A percentile compares a stretch with the other conserved stretches of the same genome.
phyloP scores from a whole-genome alignment of 2,888 invertebrate species.

The Acrocyrtus sp. region DNA sequence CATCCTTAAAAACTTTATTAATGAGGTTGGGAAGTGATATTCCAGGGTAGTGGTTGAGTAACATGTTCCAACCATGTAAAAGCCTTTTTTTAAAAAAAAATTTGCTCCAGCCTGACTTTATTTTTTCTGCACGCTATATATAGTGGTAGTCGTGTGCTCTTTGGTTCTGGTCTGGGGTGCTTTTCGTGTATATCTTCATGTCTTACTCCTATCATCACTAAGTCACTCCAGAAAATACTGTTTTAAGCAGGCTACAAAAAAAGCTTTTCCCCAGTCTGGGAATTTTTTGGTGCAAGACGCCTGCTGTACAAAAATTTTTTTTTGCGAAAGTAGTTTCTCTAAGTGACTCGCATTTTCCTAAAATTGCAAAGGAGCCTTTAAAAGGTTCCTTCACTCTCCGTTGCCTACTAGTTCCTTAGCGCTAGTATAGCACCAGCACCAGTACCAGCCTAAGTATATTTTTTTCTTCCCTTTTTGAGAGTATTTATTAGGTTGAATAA shows the following conservation, averaged over 20 bases:
- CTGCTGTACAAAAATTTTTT: too few species aligned
- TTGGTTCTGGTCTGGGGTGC: conserved; percentile 6
- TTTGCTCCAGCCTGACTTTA: neutral
- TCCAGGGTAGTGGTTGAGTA: neutral
- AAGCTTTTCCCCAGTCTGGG: neutral
- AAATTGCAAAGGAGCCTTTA: conserved; percentile 14
- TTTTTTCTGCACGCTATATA: neutral
- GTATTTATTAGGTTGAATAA: conserved; percentile 12
- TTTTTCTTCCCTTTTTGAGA: neutral
- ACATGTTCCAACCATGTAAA: conserved; percentile 14
- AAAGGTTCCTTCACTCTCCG: neutral
- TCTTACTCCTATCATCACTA: conserved; percentile 12
- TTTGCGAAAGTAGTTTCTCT: conserved; percentile 7
- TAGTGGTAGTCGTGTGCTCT: neutral
- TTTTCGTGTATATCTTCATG: too few species aligned
- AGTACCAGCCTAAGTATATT: too few species aligned
- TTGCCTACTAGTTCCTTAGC: too few species aligned
- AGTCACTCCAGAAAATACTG: conserved; percentile 5
- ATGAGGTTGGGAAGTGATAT: conserved; percentile 23
- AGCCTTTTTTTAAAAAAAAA: conserved; percentile 10
- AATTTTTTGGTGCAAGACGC: too few species aligned
- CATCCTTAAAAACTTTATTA: conserved; percentile 10
- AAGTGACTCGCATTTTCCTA: conserved; percentile 14
- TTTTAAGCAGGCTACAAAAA: neutral
- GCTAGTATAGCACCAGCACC: too few species aligned